Evolutionary conservation across 2,797 vertebrate species (phyloP), one percentile per base, ranked within the genome.

Genomic region (Notolepis coatsorum): DNA sequence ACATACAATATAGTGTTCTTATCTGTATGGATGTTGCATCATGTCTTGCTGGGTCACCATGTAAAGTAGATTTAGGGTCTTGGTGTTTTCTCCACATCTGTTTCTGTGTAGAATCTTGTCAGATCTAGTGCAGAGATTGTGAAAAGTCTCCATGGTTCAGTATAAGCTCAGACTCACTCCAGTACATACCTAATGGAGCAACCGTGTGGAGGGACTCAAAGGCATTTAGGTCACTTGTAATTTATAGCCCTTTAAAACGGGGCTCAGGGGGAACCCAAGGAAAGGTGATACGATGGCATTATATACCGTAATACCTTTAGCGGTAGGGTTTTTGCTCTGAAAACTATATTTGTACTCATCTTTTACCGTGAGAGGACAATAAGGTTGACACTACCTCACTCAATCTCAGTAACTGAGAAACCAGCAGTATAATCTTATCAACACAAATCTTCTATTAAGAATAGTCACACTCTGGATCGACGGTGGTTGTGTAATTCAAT

Each of bases 81-180:
- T 21, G 23, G 23, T 25, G 7, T 21, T 51, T 15, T 7, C 39
- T 46, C 23, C 23, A n/a, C n/a, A n/a, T 30, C 6, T n/a, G 21
- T 13, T 20, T 7, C 21, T 41, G 51, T 21, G 42, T n/a, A 48
- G 9, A 21, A 18, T 65, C 61, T 28, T 25, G 24, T 58, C 39
- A 37, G 28, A 45, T 30, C 17, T 52, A 18, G 39, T 49, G 24
- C 23, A 28, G 13, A 10, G 15, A 41, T 33, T 5, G n/a, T 17
- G 8, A 13, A 10, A 13, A 37, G 38, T 48, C 33, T 35, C 9
- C 28, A 37, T 58, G 21, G 7, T 5, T 0, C 7, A 24, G 12
- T 9, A 6, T 7, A 18, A 30, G 25, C 9, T 1, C 15, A 56
- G 25, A 8, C 8, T 13, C 9, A 10, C 10, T 30, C 21, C n/a